phyloP scores from a whole-genome alignment of 2,888 invertebrate genomes.

The Chaetogeoica ovagalla region DNA sequence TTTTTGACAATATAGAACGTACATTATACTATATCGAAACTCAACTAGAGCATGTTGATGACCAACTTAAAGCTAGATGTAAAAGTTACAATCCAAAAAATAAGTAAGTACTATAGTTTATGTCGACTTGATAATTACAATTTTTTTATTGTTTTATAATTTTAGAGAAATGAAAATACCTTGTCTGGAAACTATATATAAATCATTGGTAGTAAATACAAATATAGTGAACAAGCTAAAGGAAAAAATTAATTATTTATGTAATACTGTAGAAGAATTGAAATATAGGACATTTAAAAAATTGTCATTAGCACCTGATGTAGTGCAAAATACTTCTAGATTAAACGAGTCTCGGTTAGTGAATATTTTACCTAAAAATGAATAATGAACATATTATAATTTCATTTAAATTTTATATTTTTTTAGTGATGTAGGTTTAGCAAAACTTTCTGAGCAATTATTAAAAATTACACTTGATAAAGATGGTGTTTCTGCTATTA shows the following conservation, averaged over 20 bases:
- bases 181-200: constrained; percentile 46
- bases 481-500: constrained; percentile 46
- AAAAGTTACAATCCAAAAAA: constrained; percentile 30
- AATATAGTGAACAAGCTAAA: constrained; percentile 46
- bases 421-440: constrained; percentile 36
- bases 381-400: neutral
- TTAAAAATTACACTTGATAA: constrained; percentile 47
- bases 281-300: constrained; percentile 41
- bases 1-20: constrained; percentile 71
- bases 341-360: constrained; percentile 38
- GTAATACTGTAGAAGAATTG: constrained; percentile 32
- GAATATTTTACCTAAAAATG: neutral
- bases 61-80: constrained; percentile 65
- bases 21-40: constrained; percentile 73
- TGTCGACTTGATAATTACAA: neutral
- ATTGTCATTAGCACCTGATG: constrained; percentile 27
- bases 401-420: constrained; percentile 16
- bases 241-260: constrained; percentile 26
- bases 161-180: constrained; percentile 44
- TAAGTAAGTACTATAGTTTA: constrained; percentile 10
- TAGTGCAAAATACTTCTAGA: constrained; percentile 32
- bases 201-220: constrained; percentile 41
- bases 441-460: constrained; percentile 49
- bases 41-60: constrained; percentile 73
- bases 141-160: neutral